These are phyloP conservation scores for Clarias macrocephalus DNA, from an alignment of 2,113 vertebrate species.

Conservation along the genomic window DNA sequence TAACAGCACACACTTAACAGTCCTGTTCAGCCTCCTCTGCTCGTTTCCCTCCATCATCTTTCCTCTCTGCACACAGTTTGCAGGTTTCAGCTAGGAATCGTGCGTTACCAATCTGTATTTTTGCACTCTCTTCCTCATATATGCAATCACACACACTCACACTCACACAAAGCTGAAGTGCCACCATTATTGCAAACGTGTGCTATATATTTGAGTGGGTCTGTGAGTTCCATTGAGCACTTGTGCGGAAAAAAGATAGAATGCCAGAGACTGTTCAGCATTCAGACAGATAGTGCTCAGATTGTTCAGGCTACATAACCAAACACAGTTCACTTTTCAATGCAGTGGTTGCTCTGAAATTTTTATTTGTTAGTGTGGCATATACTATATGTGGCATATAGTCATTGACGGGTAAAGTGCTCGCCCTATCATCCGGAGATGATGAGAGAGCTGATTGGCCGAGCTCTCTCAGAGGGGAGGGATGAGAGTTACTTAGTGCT, in stretches of 20 bases:
- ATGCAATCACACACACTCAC: background rate
- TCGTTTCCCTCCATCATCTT: slow-evolving; percentile 26
- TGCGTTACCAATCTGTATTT: slow-evolving; percentile 17
- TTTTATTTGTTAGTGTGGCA: slow-evolving; percentile 17
- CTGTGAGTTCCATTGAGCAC: slow-evolving; percentile 22
- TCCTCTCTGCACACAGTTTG: slow-evolving; percentile 24
- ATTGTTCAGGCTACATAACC: slow-evolving; percentile 6
- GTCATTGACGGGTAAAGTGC: too few relatives aligned
- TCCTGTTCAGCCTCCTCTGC: slow-evolving; percentile 10
- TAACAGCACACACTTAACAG: slow-evolving; percentile 20
- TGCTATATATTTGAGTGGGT: slow-evolving; percentile 41
- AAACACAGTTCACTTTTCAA: slow-evolving; percentile 14
- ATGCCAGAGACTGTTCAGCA: slow-evolving; percentile 14
- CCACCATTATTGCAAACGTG: slow-evolving; percentile 32
- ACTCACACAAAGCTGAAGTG: slow-evolving; percentile 8
- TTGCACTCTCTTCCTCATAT: background rate
- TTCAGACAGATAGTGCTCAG: slow-evolving; percentile 18
- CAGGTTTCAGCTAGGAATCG: slow-evolving; percentile 24
- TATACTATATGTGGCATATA: background rate
- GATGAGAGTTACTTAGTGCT: too few relatives aligned
- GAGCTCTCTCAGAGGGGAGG: too few relatives aligned
- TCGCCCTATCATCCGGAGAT: too few relatives aligned
- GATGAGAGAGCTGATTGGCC: too few relatives aligned
- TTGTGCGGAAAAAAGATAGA: slow-evolving; percentile 3
- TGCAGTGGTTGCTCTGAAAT: slow-evolving; percentile 2